phyloP scores from a whole-genome alignment of 2,113 vertebrate species.

The Takifugu flavidus region DNA sequence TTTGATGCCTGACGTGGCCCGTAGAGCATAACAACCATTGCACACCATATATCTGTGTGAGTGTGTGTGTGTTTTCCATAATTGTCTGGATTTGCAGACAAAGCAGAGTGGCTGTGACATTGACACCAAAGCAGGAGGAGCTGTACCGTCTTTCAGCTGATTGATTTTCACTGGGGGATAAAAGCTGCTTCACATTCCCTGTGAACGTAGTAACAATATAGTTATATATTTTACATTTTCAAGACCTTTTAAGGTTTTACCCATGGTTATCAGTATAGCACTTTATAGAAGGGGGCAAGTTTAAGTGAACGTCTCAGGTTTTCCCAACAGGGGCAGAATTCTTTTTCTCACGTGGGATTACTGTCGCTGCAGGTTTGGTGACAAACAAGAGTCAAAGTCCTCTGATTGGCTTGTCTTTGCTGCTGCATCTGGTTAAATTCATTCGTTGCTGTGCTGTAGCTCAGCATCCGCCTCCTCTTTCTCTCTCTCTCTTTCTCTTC shows the following conservation, averaged over 20 bases:
- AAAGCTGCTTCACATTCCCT: neutral
- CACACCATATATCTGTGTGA: constrained; percentile 51
- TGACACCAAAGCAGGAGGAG: constrained; percentile 25
- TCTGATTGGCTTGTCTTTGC: constrained; percentile 46
- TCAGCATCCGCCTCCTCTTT: constrained; percentile 10
- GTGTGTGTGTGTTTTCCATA: constrained; percentile 36
- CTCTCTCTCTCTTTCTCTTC: constrained; percentile 1
- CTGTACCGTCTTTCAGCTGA: constrained; percentile 14
- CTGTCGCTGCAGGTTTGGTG: constrained; percentile 46
- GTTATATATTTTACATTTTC: constrained; percentile 15
- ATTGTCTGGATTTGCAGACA: constrained; percentile 55
- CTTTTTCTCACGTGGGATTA: constrained; percentile 32
- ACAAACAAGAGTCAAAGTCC: constrained; percentile 31
- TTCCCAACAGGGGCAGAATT: neutral
- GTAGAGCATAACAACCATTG: constrained; percentile 33
- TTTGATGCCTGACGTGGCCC: constrained; percentile 44
- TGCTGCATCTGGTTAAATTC: constrained; percentile 62
- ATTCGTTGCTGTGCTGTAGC: constrained; percentile 29
- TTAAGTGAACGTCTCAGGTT: constrained; percentile 21
- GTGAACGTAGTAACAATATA: neutral
- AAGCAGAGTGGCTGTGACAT: constrained; percentile 50
- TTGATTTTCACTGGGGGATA: neutral
- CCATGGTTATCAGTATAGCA: too few relatives aligned
- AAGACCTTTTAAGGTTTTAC: neutral
- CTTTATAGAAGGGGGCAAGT: constrained; percentile 2